These are phyloP conservation scores for Procavia capensis DNA, from an alignment of 2,113 vertebrate genomes.

Conservation along the genomic window DNA sequence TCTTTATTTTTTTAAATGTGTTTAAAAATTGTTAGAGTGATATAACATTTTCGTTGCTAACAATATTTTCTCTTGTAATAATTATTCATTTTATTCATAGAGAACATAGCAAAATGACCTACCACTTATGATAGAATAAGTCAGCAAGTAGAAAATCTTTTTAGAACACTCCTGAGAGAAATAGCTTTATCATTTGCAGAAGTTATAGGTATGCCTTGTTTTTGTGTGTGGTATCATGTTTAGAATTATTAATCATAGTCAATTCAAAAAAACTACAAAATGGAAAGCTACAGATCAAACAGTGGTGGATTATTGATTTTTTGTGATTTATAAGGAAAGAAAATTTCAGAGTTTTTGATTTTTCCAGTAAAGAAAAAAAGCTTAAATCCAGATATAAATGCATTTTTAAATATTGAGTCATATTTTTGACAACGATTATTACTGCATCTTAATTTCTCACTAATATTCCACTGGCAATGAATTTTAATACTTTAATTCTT, in stretches of 20 bases:
- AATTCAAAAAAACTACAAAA: not conserved
- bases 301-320: not conserved
- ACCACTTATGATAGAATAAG: not conserved
- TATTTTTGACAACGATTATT: constrained; percentile 16
- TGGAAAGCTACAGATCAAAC: not conserved
- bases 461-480: not conserved
- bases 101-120: not conserved
- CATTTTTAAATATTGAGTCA: constrained; percentile 23
- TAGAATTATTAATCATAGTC: not conserved
- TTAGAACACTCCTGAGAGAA: not conserved
- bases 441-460: not conserved
- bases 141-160: not conserved
- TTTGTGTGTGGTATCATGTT: not conserved
- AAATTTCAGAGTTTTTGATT: not conserved
- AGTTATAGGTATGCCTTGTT: not conserved
- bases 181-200: not conserved
- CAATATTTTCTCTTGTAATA: not conserved
- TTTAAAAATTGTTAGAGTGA: not conserved
- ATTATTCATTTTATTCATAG: constrained; percentile 28
- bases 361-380: not conserved
- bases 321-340: constrained; percentile 27
- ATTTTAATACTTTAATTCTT: constrained; percentile 12
- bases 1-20: constrained; percentile 8
- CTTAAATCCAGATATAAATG: not conserved
- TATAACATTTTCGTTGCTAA: not conserved